Percentiles rank a stretch among this genome's conserved stretches.
phyloP scores from a whole-genome alignment of 2,113 vertebrate genomes.

The Suncus etruscus region DNA sequence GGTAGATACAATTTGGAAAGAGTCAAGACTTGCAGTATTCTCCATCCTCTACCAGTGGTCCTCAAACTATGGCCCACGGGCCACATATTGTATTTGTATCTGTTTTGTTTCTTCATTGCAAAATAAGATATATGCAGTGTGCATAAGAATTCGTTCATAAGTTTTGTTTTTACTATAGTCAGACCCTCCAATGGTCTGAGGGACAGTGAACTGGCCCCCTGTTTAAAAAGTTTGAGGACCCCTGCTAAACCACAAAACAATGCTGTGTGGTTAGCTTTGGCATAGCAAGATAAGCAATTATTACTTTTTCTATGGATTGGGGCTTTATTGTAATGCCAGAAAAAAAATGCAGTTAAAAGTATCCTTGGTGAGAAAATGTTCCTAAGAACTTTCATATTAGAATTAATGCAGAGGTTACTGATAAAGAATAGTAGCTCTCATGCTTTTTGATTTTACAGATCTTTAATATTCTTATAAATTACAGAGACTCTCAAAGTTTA shows the following conservation, averaged over 20 bases:
- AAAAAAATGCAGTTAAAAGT: not conserved
- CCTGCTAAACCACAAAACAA: not conserved
- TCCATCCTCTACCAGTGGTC: too few species aligned
- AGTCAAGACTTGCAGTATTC: not conserved
- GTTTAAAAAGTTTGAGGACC: too few species aligned
- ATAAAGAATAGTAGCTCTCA: not conserved
- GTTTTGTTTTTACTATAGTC: too few species aligned
- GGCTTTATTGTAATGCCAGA: not conserved
- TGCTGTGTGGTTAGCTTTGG: not conserved
- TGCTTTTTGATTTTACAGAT: not conserved
- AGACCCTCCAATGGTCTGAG: too few species aligned
- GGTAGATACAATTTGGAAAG: not conserved
- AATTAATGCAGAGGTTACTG: not conserved
- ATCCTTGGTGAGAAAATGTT: constrained; percentile 36
- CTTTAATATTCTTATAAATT: not conserved
- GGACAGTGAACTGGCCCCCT: too few species aligned
- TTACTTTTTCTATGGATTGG: too few species aligned
- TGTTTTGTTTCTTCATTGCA: too few species aligned
- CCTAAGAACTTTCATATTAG: constrained; percentile 12
- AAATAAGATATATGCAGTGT: too few species aligned
- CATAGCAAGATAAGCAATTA: not conserved
- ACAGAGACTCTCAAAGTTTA: not conserved
- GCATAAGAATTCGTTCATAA: too few species aligned
- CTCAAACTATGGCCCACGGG: too few species aligned
- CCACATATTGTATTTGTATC: too few species aligned